Evolutionary conservation across 37 sponge, comb jelly and placozoan genomes (phyloP).

Genomic region (Halisarca cf. caerulea): DNA sequence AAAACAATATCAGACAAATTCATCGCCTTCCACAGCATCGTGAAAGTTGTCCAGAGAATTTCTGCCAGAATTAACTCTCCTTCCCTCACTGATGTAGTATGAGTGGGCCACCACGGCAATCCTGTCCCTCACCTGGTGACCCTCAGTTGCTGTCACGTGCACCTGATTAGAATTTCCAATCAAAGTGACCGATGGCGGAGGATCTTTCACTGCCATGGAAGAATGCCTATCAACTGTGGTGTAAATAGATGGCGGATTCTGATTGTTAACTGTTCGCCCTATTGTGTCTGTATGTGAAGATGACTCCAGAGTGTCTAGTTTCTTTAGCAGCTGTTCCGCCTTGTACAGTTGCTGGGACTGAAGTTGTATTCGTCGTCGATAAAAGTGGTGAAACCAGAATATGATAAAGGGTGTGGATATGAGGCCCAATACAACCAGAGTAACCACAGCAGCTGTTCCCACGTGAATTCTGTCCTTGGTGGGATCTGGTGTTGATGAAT

Average conservation of each 20-base stretch:
- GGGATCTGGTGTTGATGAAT: no score
- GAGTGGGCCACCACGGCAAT: no score
- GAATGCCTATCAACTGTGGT: no score
- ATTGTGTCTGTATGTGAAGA: not conserved
- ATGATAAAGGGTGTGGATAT: not conserved
- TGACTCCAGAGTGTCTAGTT: not conserved
- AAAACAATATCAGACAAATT: no score
- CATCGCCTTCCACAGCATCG: no score
- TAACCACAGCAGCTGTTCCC: slow-evolving; percentile 27
- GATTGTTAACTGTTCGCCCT: not conserved
- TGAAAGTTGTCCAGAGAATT: no score
- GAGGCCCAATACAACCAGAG: not conserved
- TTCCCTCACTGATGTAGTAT: no score
- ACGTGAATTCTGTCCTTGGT: not conserved
- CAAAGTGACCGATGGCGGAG: not conserved
- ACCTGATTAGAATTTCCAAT: no score
- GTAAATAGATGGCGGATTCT: no score
- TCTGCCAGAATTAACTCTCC: no score
- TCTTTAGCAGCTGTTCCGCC: slow-evolving; percentile 2
- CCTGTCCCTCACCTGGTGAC: no score
- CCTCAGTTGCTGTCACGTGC: no score
- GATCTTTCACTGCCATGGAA: not conserved
- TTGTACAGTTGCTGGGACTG: not conserved
- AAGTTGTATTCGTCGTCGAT: not conserved
- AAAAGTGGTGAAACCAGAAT: not conserved